These are phyloP conservation scores for Malacoraja senta DNA, from an alignment of 2,797 vertebrate genomes.

Conservation along the genomic window DNA sequence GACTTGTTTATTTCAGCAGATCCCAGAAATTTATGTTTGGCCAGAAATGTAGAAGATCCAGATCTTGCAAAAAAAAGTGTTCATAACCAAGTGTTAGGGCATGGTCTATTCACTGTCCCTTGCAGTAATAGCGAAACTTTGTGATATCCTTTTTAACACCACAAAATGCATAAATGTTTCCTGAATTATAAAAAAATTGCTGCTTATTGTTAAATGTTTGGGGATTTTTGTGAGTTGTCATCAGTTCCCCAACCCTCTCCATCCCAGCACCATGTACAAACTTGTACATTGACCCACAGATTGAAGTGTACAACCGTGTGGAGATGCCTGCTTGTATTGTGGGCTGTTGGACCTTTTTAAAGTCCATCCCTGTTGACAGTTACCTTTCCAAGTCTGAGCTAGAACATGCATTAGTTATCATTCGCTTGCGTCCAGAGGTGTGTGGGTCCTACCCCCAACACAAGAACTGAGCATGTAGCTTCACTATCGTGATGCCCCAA, in stretches of 20 bases:
- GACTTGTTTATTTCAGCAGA: not conserved
- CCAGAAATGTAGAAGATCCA: not conserved
- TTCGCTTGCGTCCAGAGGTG: not conserved
- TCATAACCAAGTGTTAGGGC: not conserved
- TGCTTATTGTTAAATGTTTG: slow-evolving; percentile 29
- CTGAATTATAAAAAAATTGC: slow-evolving; percentile 32
- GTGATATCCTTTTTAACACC: slow-evolving; percentile 13
- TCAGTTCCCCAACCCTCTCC: not conserved
- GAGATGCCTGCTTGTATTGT: not conserved
- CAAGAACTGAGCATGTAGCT: not conserved
- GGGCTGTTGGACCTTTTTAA: not conserved
- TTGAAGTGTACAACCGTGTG: not conserved
- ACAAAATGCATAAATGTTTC: slow-evolving; percentile 23
- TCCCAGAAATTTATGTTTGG: not conserved
- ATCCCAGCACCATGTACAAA: too few relatives aligned
- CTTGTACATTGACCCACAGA: not conserved
- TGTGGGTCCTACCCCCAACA: not conserved
- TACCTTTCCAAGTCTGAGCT: not conserved
- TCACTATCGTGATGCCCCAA: not conserved
- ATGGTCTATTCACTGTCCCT: not conserved
- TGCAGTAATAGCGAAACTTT: not conserved
- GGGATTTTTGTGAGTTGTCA: not conserved
- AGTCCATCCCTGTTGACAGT: not conserved
- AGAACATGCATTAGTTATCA: not conserved
- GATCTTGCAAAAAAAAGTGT: not conserved